Base-by-base conservation (phyloP, 2,113 vertebrate species). In the Mus pahari region DNA sequence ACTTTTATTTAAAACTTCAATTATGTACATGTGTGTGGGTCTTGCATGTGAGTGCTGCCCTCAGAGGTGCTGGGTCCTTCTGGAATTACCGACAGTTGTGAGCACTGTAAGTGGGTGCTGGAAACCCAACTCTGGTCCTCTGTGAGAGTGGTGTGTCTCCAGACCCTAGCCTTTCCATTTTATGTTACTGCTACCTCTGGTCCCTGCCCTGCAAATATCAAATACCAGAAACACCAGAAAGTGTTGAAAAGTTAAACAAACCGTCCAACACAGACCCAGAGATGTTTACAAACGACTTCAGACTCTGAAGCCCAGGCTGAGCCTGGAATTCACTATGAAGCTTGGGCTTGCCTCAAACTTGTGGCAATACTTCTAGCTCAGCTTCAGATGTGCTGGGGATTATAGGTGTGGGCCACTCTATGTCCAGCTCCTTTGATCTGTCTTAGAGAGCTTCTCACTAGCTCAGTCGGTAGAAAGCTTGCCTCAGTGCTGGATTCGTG, bases 161-260 rank as follows among this genome's bases (percentile, higher is more conserved):
- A 39, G 7, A 28, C 24, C 24, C n/a, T 64, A 64, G 58, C 58
- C 26, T 17, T 42, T 64, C n/a, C 58, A 31, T 33, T 31, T 42
- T 31, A 19, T 33, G 53, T n/a, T 28, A 77, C 6, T 83, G 94
- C 24, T 50, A 68, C 26, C 24, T 79, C 39, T 74, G 14, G 64
- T 1, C 0, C 5, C 14, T 84, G 55, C 8, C 53, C 55, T 89
- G 33, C 55, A 91, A 88, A 74, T 91, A 84, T 13, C 36, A 91
- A 60, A 86, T 10, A 78, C 42, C 33, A 55, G 81, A 90, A 86
- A 91, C 68, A 50, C 71, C 13, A 62, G 70, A 88, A 94, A 93
- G 9, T 5, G 3, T 24, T 88, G 31, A 74, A 73, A 92, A 82
- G 58, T 53, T 39, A 93, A 88, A 84, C 26, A 62, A 82, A 88